Conservation (phyloP, 2,797 vertebrate species). For the Lemur catta region DNA sequence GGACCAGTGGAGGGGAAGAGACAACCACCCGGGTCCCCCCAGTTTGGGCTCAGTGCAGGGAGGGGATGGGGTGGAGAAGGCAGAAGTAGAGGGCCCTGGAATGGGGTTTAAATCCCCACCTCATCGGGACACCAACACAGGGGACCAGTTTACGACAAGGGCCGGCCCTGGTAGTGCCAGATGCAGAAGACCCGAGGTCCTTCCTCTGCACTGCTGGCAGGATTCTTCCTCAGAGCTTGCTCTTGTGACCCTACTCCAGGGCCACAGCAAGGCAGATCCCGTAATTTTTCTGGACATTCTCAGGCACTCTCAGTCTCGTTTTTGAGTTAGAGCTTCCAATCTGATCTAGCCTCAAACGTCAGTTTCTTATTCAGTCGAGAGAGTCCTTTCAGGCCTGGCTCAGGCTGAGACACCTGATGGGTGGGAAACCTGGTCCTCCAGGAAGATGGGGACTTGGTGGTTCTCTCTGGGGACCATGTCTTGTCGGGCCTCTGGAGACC, state of each 20-base stretch:
- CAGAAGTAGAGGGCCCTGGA: background rate
- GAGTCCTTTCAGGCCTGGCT: background rate
- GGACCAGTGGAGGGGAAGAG: background rate
- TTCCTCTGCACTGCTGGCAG: background rate
- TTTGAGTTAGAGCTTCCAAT: conserved; percentile 38
- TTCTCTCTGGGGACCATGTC: background rate
- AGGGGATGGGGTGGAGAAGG: background rate
- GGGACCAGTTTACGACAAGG: background rate
- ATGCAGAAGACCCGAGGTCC: background rate
- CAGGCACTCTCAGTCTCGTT: background rate
- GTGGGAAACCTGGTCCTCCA: background rate
- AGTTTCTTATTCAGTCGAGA: background rate
- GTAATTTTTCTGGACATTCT: conserved; percentile 7
- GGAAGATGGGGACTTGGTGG: background rate
- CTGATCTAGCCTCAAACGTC: conserved; percentile 15
- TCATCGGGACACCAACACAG: background rate
- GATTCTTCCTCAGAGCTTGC: background rate
- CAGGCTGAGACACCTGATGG: background rate
- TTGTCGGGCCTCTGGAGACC: background rate
- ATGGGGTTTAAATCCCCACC: background rate
- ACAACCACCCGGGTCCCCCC: background rate
- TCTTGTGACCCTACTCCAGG: background rate
- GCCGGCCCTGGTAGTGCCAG: background rate
- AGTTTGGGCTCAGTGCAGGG: background rate
- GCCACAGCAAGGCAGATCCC: background rate